These are phyloP conservation scores for Candoia aspera DNA, from an alignment of 2,113 vertebrate species.

Conservation along the genomic window DNA sequence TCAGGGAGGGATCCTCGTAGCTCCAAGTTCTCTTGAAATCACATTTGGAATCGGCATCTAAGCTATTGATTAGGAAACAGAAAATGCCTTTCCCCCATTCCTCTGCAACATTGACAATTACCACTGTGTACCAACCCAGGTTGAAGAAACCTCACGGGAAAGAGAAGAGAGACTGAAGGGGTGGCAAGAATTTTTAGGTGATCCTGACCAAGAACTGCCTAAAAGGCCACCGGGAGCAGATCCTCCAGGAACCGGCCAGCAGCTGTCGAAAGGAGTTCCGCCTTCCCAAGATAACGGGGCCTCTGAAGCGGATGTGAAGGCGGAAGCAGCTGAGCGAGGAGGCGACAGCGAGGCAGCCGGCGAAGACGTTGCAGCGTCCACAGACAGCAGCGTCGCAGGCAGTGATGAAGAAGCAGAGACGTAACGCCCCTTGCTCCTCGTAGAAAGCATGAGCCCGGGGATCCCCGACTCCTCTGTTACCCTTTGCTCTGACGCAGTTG, in stretches of 20 bases:
- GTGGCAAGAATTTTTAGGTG: conserved; percentile 85
- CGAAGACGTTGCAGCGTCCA: conserved; percentile 77
- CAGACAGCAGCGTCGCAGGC: conserved; percentile 88
- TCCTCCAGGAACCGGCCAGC: conserved; percentile 50
- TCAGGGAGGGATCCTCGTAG: neutral
- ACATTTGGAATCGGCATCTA: neutral
- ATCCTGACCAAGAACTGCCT: conserved; percentile 57
- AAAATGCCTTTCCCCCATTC: neutral
- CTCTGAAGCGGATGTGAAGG: conserved; percentile 41
- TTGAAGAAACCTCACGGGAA: conserved; percentile 93
- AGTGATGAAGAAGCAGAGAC: conserved; percentile 83
- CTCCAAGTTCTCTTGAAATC: neutral
- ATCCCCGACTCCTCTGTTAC: conserved; percentile 49
- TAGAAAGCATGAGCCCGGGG: conserved; percentile 54
- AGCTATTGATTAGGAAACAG: neutral
- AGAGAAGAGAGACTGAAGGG: conserved; percentile 92
- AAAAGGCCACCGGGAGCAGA: conserved; percentile 33
- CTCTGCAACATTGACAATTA: neutral
- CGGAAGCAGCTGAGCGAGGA: conserved; percentile 47
- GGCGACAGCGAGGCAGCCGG: conserved; percentile 55
- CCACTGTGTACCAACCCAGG: conserved; percentile 67
- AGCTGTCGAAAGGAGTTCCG: conserved; percentile 53
- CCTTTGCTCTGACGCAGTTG: conserved; percentile 60
- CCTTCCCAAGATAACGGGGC: conserved; percentile 51
- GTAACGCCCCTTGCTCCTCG: conserved; percentile 51